Base-by-base conservation (phyloP, 2,888 invertebrate genomes). In the Leptinotarsa rubiginosa region DNA sequence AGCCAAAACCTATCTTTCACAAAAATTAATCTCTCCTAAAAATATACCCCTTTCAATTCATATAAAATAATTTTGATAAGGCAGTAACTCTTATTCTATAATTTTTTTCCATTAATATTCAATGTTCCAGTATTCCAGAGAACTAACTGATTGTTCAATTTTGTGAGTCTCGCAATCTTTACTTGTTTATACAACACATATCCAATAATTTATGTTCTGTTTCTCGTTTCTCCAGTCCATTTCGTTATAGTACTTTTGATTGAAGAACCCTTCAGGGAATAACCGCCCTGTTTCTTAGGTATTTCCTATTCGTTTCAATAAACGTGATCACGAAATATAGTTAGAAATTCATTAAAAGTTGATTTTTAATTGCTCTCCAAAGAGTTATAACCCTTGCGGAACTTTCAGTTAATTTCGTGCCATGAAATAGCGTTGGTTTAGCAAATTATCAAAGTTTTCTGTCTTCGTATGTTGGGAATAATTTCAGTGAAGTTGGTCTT, bases 321-420 rank as follows among this genome's bases (percentile, higher is more conserved):
- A 73, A 73, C 62, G 73, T 67, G 68, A 70, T 69, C 68, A 62
- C 64, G 73, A 70, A 75, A 70, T 75, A 73, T 73, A 75, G 70
- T 73, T 75, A 73, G 73, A 75, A 75, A 73, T 73, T 75, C 70
- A 73, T 75, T 75, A 75, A 75, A 75, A 75, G 70, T 75, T 75
- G 66, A 75, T 75, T 75, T 69, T 70, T 75, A 68, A 75, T 75
- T 70, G 70, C 70, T 72, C 75, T 68, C 69, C 65, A 31, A 73
- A 68, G 75, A 75, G 75, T 73, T 73, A 73, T 75, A 75, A 75
- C 73, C 75, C 71, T 73, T 69, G 62, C 68, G 56, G 68, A 70
- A 73, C 72, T 73, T 52, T 52, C 54, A 56, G 56, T 69, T 41
- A 69, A 69, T 69, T 56, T 56, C 18, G 56, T 47, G 56, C 47